Evolutionary conservation across 2,888 invertebrate species (phyloP).

Genomic region (Trissolcus brochymenae): DNA sequence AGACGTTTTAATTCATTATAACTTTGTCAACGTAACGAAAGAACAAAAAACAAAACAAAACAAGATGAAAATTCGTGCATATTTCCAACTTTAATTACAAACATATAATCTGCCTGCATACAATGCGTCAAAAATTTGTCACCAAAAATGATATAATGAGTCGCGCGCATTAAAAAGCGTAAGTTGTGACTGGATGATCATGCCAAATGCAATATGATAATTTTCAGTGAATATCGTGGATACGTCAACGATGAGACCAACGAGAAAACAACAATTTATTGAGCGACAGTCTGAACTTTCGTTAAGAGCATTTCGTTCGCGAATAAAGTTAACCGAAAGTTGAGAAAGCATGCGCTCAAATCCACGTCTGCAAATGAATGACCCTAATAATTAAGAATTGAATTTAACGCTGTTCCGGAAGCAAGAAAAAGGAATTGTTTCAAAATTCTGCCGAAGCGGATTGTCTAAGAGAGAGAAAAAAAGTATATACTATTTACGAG

Average conservation of each 20-base stretch:
- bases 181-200: constrained; percentile 6
- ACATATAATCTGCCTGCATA: too few relatives aligned
- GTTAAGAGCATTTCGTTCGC: constrained; percentile 52
- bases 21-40: too few relatives aligned
- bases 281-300: constrained; percentile 57
- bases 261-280: constrained; percentile 54
- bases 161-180: too few relatives aligned
- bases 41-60: too few relatives aligned
- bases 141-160: too few relatives aligned
- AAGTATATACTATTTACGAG: constrained; percentile 10
- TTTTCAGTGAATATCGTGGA: constrained; percentile 50
- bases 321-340: constrained; percentile 37
- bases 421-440: constrained; percentile 37
- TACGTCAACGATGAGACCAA: constrained; percentile 37
- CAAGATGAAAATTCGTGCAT: too few relatives aligned
- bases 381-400: constrained; percentile 56
- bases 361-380: constrained; percentile 54
- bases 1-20: too few relatives aligned
- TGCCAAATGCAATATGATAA: constrained; percentile 45
- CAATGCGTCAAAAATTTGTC: too few relatives aligned
- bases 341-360: constrained; percentile 36
- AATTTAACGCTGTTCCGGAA: constrained; percentile 50
- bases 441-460: constrained; percentile 16
- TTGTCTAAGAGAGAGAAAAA: constrained; percentile 1
- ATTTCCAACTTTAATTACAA: too few relatives aligned